Evolutionary conservation across 2,888 invertebrate genomes (phyloP).

Genomic region (Pollenia angustigena): DNA sequence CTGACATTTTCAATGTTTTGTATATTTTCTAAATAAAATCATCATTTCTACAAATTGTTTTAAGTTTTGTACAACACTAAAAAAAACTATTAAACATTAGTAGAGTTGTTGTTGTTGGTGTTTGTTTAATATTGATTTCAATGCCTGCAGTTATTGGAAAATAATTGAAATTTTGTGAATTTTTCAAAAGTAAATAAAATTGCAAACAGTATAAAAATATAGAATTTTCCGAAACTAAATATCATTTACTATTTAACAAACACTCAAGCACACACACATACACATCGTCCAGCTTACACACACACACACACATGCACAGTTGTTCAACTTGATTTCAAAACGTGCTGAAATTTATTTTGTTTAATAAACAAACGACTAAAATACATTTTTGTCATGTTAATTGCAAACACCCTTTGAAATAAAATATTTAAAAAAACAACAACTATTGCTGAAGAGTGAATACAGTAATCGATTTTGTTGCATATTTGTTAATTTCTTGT

Average conservation of each 20-base stretch:
- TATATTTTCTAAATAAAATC: slow-evolving; percentile 6
- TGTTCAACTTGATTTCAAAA: background rate
- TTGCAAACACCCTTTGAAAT: slow-evolving; percentile 1
- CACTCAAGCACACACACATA: background rate
- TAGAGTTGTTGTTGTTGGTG: slow-evolving; percentile 8
- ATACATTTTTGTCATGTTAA: slow-evolving; percentile 29
- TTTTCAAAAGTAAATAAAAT: background rate
- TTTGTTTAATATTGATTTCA: slow-evolving; percentile 50
- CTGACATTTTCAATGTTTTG: background rate
- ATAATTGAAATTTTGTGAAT: slow-evolving; percentile 53
- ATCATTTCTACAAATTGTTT: slow-evolving; percentile 18
- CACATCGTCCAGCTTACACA: background rate
- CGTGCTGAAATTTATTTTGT: slow-evolving; percentile 3
- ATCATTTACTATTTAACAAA: background rate
- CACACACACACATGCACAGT: background rate
- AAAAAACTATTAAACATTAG: slow-evolving; percentile 21
- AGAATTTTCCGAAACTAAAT: slow-evolving; percentile 7
- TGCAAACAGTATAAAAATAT: background rate
- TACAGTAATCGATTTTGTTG: too few relatives aligned
- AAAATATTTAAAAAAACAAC: background rate
- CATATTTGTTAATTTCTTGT: background rate
- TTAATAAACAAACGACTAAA: slow-evolving; percentile 32
- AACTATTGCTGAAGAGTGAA: background rate
- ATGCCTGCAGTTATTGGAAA: slow-evolving; percentile 42
- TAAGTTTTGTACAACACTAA: background rate